Evolutionary conservation across 2,797 vertebrate species (phyloP).

Genomic region (Meda fulgida): DNA sequence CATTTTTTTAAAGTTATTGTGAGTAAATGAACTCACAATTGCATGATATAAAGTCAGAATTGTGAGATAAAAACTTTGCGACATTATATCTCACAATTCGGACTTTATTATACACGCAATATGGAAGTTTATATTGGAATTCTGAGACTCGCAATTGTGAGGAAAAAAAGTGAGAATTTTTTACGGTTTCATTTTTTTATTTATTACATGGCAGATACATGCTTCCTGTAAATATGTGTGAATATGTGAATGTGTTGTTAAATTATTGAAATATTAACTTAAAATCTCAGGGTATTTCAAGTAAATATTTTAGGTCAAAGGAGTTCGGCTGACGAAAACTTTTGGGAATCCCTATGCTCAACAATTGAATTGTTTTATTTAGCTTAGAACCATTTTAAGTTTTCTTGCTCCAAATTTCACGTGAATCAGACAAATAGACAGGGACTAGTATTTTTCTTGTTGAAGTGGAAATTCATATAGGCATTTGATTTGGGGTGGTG

Average conservation of each 20-base stretch:
- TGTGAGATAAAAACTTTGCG: no score
- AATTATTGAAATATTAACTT: neutral
- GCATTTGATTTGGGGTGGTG: neutral
- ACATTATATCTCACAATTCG: no score
- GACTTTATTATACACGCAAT: no score
- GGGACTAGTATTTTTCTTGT: neutral
- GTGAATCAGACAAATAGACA: neutral
- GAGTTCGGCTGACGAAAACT: neutral
- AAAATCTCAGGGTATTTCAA: neutral
- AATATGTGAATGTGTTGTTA: neutral
- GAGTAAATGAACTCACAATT: neutral
- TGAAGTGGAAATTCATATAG: neutral
- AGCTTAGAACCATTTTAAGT: neutral
- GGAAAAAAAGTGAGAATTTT: no score
- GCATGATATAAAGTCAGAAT: neutral
- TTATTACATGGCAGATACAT: no score
- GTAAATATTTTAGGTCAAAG: neutral
- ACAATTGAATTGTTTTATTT: neutral
- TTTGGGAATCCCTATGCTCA: neutral
- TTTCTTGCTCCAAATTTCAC: neutral
- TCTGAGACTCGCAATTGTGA: neutral
- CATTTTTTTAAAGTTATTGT: accelerated
- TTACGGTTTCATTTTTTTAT: no score
- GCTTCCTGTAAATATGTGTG: no score
- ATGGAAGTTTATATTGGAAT: neutral